phyloP scores from a whole-genome alignment of 2,888 invertebrate genomes.

The Aelia acuminata region DNA sequence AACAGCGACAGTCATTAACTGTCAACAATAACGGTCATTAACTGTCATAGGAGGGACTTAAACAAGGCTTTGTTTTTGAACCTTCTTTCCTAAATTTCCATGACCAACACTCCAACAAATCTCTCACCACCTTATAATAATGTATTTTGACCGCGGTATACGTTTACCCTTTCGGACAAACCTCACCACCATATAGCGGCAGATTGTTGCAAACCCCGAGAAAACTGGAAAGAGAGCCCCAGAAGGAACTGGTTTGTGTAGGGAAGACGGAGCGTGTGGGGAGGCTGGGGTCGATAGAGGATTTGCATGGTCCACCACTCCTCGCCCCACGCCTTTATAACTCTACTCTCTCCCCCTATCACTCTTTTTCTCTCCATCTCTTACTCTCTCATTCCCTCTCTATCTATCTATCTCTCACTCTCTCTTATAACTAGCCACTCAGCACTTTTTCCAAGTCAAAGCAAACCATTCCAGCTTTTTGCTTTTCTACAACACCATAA shows the following conservation, averaged over 20 bases:
- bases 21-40: too few relatives aligned
- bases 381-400: too few relatives aligned
- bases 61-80: too few relatives aligned
- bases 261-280: conserved; percentile 47
- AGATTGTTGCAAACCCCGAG: not conserved
- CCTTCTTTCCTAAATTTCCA: too few relatives aligned
- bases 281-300: conserved; percentile 53
- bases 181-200: not conserved
- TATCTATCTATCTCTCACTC: too few relatives aligned
- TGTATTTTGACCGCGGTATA: too few relatives aligned
- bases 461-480: not conserved
- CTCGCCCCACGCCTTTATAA: conserved; percentile 25
- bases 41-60: too few relatives aligned
- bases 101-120: too few relatives aligned
- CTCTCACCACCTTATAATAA: too few relatives aligned
- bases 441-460: not conserved
- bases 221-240: not conserved
- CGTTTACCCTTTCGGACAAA: too few relatives aligned
- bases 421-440: conserved; percentile 23
- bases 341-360: not conserved
- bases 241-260: conserved; percentile 46
- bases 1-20: too few relatives aligned
- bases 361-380: too few relatives aligned
- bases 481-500: not conserved
- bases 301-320: conserved; percentile 55